Base-by-base conservation (phyloP, 1,140 invertebrate species). In the Harlomillsia oculata region DNA sequence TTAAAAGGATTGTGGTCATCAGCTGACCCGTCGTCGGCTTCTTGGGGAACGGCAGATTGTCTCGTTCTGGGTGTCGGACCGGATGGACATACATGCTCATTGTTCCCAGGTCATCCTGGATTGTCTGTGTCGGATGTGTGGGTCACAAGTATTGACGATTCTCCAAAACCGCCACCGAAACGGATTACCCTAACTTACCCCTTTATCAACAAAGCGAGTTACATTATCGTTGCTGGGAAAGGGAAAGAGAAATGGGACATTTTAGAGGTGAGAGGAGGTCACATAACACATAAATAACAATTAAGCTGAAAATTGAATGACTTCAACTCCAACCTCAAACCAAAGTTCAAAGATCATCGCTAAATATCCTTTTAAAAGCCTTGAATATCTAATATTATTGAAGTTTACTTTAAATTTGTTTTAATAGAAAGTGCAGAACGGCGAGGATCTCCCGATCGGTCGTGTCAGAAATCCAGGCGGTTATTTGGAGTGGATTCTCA, bases 61-160 rank as follows among this genome's bases (percentile, higher is more conserved):
- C 71, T 98, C 2, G 72, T 99, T 6, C 72, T 99, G 13, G 96
- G 97, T 18, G 84, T 98, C 78, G 97, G 97, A 0, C 94, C 93
- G 14, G 97, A 99, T 77, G 97, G 97, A 1, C 97, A 99, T 70
- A 99, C 94, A 1, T 97, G 94, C 67, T 98, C 94, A 1, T 72
- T 99, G 9, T 99, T 99, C 73, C 97, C 97, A 1, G 80, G 77
- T 29, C 91, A 97, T 74, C 71, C 73, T 5, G 68, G 87, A 5
- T 71, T 91, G 0, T 68, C 83, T 2, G 86, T 86, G 67, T 75
- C 67, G 0, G 70, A 68, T 14, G 67, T 78, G 3, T 87, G 89
- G 77, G 83, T 97, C 4, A 87, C 87, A 25, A 72, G 84, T 1
- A 88, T 99, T 45, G 80, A 75, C 2, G 86, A 99, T 73, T 97